A percentile compares a stretch with the other conserved stretches of the same genome.
Conservation (phyloP, 2,888 invertebrate genomes). For the Pedicia rivosa region DNA sequence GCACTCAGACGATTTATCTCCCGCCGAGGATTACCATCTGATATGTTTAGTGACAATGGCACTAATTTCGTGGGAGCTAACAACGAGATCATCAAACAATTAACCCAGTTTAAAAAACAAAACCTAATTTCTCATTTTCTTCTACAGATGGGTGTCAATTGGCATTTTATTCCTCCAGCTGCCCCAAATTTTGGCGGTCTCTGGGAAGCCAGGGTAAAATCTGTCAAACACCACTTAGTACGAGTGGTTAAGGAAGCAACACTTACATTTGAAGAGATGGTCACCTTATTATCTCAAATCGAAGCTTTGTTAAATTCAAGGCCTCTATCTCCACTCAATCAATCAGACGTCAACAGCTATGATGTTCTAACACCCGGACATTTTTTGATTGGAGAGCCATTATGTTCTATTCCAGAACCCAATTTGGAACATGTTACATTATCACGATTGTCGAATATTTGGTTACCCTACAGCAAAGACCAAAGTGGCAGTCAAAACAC, state of each 20-base stretch:
- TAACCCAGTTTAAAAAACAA: too few species aligned
- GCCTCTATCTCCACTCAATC: conserved; percentile 13
- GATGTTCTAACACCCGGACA: too few species aligned
- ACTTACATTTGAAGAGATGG: conserved; percentile 16
- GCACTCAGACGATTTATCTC: too few species aligned
- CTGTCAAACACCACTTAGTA: conserved; percentile 16
- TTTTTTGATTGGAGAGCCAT: conserved; percentile 5
- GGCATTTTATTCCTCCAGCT: conserved; percentile 21
- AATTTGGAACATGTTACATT: not conserved
- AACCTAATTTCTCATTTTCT: conserved; percentile 3
- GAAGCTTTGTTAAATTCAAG: conserved; percentile 17
- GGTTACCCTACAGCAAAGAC: not conserved
- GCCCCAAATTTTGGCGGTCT: conserved; percentile 22
- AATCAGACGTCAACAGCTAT: conserved; percentile 4
- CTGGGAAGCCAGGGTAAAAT: conserved; percentile 22
- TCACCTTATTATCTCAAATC: conserved; percentile 14
- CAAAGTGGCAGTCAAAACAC: not conserved
- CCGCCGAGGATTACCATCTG: not conserved
- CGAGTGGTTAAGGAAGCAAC: conserved; percentile 13
- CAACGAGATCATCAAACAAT: too few species aligned
- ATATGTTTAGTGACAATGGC: conserved; percentile 6
- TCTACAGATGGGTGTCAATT: conserved; percentile 13
- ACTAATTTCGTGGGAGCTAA: conserved; percentile 1
- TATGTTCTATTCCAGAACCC: not conserved
- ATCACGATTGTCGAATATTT: not conserved